Percentiles rank a stretch among this genome's conserved stretches.
phyloP scores from a whole-genome alignment of 2,113 vertebrate species.

The Podarcis muralis region DNA sequence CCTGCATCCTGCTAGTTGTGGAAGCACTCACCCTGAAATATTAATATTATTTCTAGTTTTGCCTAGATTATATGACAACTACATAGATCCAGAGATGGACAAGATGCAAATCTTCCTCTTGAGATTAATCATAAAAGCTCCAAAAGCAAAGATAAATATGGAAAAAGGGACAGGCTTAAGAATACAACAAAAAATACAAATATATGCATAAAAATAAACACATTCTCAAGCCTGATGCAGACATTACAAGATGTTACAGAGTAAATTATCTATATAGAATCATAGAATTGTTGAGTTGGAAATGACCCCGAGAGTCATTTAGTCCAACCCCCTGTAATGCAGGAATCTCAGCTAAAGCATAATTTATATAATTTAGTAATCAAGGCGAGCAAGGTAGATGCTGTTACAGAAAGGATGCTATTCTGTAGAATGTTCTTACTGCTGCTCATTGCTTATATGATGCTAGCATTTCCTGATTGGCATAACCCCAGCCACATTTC shows the following conservation, averaged over 20 bases:
- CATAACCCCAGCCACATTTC: neutral
- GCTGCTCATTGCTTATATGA: neutral
- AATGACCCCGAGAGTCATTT: too few relatives aligned
- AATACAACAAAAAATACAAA: neutral
- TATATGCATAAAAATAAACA: neutral
- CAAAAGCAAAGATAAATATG: constrained; percentile 24
- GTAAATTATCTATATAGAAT: too few relatives aligned
- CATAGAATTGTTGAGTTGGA: too few relatives aligned
- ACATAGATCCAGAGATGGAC: constrained; percentile 24
- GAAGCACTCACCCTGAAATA: constrained; percentile 4
- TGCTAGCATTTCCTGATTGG: neutral
- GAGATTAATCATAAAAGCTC: constrained; percentile 36
- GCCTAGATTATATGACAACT: constrained; percentile 31
- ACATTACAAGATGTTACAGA: neutral
- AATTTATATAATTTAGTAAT: neutral
- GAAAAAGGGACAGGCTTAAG: neutral
- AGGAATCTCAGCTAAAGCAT: neutral
- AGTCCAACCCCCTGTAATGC: too few relatives aligned
- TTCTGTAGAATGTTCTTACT: neutral
- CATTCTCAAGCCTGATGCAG: neutral
- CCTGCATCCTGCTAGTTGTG: constrained; percentile 28
- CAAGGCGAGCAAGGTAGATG: neutral
- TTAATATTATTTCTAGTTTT: constrained; percentile 50
- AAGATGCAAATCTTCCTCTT: neutral
- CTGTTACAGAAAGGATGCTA: neutral